Conservation (phyloP, 1,140 invertebrate species). For the Polyergus mexicanus region DNA sequence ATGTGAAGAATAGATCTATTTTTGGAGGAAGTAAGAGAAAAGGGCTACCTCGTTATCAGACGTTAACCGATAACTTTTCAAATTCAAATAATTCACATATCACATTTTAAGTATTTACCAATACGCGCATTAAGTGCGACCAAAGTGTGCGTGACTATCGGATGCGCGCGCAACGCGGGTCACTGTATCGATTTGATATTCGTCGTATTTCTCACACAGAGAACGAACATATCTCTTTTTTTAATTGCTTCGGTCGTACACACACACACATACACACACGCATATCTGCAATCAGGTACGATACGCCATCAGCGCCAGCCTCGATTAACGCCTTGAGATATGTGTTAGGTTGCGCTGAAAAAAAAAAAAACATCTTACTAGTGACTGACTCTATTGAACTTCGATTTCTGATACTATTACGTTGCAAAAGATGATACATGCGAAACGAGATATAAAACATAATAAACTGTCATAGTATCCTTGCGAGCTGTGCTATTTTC, state of each 20-base stretch:
- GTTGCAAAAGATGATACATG: neutral
- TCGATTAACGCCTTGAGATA: slow-evolving; percentile 52
- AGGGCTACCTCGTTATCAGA: slow-evolving; percentile 50
- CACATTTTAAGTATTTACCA: slow-evolving; percentile 68
- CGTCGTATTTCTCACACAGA: slow-evolving; percentile 73
- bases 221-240: slow-evolving; percentile 45
- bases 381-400: neutral
- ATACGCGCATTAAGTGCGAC: slow-evolving; percentile 69
- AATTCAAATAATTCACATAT: slow-evolving; percentile 45
- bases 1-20: neutral
- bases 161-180: slow-evolving; percentile 72
- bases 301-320: neutral
- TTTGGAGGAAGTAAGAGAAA: neutral
- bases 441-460: neutral
- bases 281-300: neutral
- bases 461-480: neutral
- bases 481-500: neutral
- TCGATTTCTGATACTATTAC: neutral
- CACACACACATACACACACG: neutral
- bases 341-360: neutral
- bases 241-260: slow-evolving; percentile 29
- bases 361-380: neutral
- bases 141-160: slow-evolving; percentile 63
- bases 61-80: slow-evolving; percentile 45
- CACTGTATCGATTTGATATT: slow-evolving; percentile 79